phyloP scores from a whole-genome alignment of 2,797 vertebrate genomes.

The Acridotheres tristis region DNA sequence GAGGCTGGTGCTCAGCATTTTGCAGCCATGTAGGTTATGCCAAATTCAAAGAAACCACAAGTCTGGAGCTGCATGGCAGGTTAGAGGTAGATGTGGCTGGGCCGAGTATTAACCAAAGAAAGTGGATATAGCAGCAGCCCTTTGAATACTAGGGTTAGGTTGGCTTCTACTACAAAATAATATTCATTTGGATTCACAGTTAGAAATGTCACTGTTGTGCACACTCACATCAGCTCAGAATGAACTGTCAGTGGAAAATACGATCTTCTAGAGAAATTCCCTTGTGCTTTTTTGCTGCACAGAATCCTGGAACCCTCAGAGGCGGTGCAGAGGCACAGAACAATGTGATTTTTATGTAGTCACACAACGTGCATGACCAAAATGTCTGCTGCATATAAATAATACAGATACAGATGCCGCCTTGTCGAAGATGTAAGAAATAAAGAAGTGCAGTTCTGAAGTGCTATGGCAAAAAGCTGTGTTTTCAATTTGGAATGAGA shows the following conservation, averaged over 20 bases:
- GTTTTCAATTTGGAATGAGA: slow-evolving; percentile 32
- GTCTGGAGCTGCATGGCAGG: background rate
- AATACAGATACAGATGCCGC: background rate
- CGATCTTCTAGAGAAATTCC: background rate
- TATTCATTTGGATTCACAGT: background rate
- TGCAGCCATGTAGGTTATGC: background rate
- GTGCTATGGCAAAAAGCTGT: background rate
- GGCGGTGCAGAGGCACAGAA: background rate
- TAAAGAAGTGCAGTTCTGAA: background rate
- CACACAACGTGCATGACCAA: background rate
- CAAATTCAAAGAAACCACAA: slow-evolving; percentile 3
- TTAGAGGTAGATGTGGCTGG: slow-evolving; percentile 9
- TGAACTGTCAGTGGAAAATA: slow-evolving; percentile 53
- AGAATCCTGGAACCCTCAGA: slow-evolving; percentile 41
- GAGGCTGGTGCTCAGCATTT: background rate
- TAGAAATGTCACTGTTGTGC: slow-evolving; percentile 27
- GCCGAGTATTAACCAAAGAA: background rate
- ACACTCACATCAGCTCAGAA: slow-evolving; percentile 12
- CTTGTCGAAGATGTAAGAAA: background rate
- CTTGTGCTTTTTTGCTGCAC: background rate
- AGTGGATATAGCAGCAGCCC: background rate
- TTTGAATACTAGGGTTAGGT: background rate
- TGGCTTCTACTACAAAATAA: slow-evolving; percentile 9
- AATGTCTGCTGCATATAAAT: slow-evolving; percentile 19
- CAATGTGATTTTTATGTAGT: slow-evolving; percentile 19